phyloP scores from a whole-genome alignment of 2,113 vertebrate species.

The Perccottus glenii region DNA sequence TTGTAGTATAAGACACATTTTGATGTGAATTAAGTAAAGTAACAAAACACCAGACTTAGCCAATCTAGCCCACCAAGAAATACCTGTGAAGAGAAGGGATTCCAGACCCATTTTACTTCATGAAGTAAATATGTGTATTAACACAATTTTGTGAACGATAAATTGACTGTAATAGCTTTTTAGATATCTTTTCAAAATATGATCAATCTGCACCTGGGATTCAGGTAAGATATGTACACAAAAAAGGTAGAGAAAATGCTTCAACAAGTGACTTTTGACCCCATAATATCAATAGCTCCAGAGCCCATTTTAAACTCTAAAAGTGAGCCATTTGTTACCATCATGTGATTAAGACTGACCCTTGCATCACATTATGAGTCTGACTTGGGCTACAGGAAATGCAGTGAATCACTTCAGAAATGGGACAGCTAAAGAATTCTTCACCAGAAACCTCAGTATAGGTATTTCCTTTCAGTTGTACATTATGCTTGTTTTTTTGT shows the following conservation, averaged over 20 bases:
- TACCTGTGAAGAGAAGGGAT: no score
- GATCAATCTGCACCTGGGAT: no score
- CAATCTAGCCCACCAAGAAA: no score
- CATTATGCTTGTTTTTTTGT: neutral
- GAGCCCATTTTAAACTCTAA: neutral
- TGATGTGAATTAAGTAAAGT: no score
- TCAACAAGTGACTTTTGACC: conserved; percentile 63
- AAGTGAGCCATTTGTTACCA: conserved; percentile 50
- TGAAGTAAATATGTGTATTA: no score
- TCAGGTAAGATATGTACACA: conserved; percentile 31
- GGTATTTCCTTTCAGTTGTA: conserved; percentile 12
- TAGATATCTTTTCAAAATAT: neutral
- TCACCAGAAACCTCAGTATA: no score
- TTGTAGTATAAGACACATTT: no score
- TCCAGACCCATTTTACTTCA: no score
- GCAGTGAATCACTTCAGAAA: conserved; percentile 3
- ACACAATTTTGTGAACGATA: no score
- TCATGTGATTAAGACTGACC: conserved; percentile 23
- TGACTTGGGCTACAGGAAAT: conserved; percentile 8
- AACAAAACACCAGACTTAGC: no score
- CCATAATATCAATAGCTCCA: conserved; percentile 56
- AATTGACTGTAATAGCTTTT: neutral
- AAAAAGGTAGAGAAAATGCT: conserved; percentile 48
- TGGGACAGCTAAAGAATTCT: conserved; percentile 1
- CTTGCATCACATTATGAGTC: neutral